Percentiles rank a stretch among this genome's conserved stretches.
Conservation (phyloP, 2,797 vertebrate genomes). For the Pterois miles region DNA sequence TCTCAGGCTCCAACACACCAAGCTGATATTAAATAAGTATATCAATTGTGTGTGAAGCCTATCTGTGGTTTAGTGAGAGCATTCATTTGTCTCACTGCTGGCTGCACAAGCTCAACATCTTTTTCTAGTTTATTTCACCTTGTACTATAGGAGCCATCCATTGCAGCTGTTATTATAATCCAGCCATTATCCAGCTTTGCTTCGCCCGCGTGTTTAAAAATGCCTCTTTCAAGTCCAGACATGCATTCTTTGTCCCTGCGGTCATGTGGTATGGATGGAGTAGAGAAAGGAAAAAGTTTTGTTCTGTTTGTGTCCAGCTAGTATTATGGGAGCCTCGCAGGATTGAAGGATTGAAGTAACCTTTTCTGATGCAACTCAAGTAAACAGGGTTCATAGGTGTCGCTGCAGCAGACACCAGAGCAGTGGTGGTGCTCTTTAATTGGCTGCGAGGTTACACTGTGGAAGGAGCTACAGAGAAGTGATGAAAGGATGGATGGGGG, state of each 20-base stretch:
- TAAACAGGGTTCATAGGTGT: slow-evolving; percentile 74
- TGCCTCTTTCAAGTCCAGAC: slow-evolving; percentile 47
- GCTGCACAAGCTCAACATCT: slow-evolving; percentile 42
- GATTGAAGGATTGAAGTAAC: slow-evolving; percentile 49
- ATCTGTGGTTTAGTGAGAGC: slow-evolving; percentile 48
- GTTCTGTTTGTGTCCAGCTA: slow-evolving; percentile 39
- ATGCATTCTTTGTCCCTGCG: slow-evolving; percentile 32
- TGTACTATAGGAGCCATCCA: slow-evolving; percentile 27
- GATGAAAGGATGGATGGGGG: slow-evolving; percentile 48
- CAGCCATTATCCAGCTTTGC: slow-evolving; percentile 58
- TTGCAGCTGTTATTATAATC: slow-evolving; percentile 60
- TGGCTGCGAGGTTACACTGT: slow-evolving; percentile 59
- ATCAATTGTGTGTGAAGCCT: slow-evolving; percentile 64
- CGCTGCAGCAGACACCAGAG: slow-evolving; percentile 42
- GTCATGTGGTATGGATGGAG: slow-evolving; percentile 1
- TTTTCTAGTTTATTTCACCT: slow-evolving; percentile 44
- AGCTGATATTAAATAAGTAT: slow-evolving; percentile 75
- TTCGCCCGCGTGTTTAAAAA: slow-evolving; percentile 45
- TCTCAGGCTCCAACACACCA: slow-evolving; percentile 51
- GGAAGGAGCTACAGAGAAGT: slow-evolving; percentile 30
- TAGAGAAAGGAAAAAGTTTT: slow-evolving; percentile 36
- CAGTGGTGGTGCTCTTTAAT: slow-evolving; percentile 68
- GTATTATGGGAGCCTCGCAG: slow-evolving; percentile 44
- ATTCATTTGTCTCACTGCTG: slow-evolving; percentile 62
- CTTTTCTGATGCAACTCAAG: slow-evolving; percentile 52